Evolutionary conservation across 2,797 vertebrate species (phyloP).

Genomic region (Octomys mimax): DNA sequence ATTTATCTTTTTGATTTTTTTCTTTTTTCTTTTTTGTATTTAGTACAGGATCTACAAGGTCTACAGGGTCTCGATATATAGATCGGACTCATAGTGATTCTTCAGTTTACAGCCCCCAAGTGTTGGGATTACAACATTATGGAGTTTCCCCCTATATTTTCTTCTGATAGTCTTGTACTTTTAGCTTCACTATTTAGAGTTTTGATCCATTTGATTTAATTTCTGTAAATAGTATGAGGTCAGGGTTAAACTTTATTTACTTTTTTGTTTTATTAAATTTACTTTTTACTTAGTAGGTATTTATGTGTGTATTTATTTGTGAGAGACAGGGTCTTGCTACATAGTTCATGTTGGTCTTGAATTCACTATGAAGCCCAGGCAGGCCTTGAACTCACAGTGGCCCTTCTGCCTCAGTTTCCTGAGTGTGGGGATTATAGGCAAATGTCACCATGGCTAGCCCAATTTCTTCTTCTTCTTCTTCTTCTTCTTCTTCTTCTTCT

Average conservation of each 20-base stretch:
- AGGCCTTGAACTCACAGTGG: background rate
- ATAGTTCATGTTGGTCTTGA: background rate
- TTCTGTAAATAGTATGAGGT: background rate
- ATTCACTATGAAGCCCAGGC: background rate
- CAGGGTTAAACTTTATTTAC: background rate
- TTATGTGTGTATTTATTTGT: background rate
- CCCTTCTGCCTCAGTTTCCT: background rate
- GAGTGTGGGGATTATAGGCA: background rate
- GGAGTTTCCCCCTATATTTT: background rate
- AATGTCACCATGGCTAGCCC: background rate
- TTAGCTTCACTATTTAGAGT: background rate
- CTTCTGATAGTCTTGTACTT: background rate
- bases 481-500: background rate
- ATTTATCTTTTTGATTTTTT: background rate
- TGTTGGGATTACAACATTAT: background rate
- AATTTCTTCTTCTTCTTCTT: background rate
- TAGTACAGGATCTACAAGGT: too few species aligned
- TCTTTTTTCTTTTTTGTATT: too few species aligned
- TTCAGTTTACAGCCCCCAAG: too few species aligned
- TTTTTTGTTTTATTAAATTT: background rate
- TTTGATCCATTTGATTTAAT: background rate
- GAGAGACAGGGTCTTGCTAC: background rate
- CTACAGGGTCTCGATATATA: too few species aligned
- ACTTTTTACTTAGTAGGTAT: background rate
- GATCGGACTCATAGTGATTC: too few species aligned